Conservation (phyloP, 2,797 vertebrate species). For the Chaetodon trifasciatus region DNA sequence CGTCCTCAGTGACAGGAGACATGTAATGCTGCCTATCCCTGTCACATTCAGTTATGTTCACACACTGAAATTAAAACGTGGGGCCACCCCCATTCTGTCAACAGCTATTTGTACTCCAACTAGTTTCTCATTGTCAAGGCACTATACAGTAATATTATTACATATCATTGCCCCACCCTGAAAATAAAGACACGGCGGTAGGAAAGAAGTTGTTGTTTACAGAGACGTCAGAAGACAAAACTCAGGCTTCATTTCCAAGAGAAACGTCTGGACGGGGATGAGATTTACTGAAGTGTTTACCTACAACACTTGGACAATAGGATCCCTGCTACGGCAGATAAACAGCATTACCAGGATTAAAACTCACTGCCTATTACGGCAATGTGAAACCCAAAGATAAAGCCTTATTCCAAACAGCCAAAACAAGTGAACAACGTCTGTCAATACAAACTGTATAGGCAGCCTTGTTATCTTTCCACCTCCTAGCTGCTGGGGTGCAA, state of each 20-base stretch:
- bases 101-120: conserved; percentile 53
- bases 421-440: background rate
- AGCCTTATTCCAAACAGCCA: background rate
- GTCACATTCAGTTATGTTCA: conserved; percentile 71
- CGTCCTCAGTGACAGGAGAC: conserved; percentile 9
- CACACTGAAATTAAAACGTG: conserved; percentile 57
- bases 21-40: conserved; percentile 26
- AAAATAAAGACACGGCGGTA: conserved; percentile 6
- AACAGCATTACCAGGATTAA: conserved; percentile 20
- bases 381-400: conserved; percentile 10
- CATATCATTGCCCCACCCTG: conserved; percentile 10
- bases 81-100: conserved; percentile 56
- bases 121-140: conserved; percentile 41
- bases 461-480: background rate
- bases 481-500: background rate
- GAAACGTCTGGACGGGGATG: conserved; percentile 9
- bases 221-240: background rate
- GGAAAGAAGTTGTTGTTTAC: background rate
- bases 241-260: background rate
- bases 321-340: background rate
- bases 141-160: conserved; percentile 4
- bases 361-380: background rate
- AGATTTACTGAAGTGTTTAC: conserved; percentile 18
- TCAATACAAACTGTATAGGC: background rate
- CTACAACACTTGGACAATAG: conserved; percentile 8